Conservation (phyloP, 2,113 vertebrate genomes). For the Notechis scutatus region DNA sequence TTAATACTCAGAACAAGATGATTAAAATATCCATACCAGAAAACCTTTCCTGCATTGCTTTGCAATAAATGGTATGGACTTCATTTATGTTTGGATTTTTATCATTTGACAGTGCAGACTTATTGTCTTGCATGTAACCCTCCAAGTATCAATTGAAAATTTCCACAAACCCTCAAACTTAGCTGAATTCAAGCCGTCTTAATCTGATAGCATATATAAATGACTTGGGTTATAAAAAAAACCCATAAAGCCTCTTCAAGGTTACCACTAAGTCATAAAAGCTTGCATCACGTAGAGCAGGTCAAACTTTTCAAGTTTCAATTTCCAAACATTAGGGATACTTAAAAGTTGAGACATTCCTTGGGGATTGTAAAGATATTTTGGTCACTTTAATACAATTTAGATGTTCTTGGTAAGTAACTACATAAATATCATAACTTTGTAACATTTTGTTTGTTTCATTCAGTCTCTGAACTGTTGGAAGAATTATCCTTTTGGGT, state of each 20-base stretch:
- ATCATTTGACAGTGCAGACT: neutral
- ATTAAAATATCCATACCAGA: neutral
- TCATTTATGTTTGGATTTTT: neutral
- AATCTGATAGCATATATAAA: neutral
- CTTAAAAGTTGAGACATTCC: too few species aligned
- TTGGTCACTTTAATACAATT: too few species aligned
- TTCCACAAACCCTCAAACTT: neutral
- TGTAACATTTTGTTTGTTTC: too few species aligned
- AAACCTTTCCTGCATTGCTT: neutral
- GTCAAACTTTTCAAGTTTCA: too few species aligned
- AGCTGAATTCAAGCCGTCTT: neutral
- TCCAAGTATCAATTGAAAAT: neutral
- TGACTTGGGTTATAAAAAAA: neutral
- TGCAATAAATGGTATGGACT: neutral
- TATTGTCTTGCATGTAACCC: neutral
- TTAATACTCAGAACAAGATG: neutral
- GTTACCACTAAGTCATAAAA: neutral
- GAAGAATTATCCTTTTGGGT: too few species aligned
- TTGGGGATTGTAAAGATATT: too few species aligned
- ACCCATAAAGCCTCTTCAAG: neutral
- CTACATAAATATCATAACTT: too few species aligned
- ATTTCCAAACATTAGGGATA: too few species aligned
- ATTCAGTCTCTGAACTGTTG: neutral
- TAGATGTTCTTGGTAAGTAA: too few species aligned
- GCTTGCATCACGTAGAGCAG: neutral